Conservation (phyloP, 2,888 invertebrate genomes). For the Scaptodrosophila latifasciaeformis region DNA sequence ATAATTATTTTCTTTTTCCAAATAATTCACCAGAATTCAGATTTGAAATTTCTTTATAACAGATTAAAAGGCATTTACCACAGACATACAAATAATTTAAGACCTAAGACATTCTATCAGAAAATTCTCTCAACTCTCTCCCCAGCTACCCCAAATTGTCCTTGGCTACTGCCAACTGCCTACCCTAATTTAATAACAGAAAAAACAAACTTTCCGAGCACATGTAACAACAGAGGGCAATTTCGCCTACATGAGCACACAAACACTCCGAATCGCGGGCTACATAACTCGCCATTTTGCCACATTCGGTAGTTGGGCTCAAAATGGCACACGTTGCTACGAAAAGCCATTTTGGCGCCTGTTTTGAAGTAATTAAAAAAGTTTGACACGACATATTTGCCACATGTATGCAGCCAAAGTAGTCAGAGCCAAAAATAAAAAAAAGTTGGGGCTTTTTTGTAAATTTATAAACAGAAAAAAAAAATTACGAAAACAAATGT, state of each 20-base stretch:
- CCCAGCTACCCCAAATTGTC: too few species aligned
- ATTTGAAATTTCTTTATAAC: too few species aligned
- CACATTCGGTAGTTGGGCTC: neutral
- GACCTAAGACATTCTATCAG: too few species aligned
- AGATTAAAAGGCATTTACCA: neutral
- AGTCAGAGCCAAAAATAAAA: slow-evolving; percentile 15
- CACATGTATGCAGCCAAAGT: slow-evolving; percentile 2
- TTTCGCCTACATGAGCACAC: neutral
- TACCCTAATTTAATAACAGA: slow-evolving; percentile 1
- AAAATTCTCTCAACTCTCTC: too few species aligned
- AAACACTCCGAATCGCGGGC: too few species aligned
- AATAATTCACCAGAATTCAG: too few species aligned
- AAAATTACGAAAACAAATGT: too few species aligned
- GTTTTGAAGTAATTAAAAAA: slow-evolving; percentile 46
- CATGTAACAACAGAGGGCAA: slow-evolving; percentile 14
- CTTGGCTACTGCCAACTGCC: too few species aligned
- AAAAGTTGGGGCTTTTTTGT: neutral
- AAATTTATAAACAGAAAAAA: slow-evolving; percentile 1
- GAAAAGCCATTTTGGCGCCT: neutral
- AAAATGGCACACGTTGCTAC: neutral
- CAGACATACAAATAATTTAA: too few species aligned
- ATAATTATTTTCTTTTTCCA: too few species aligned
- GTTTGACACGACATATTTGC: slow-evolving; percentile 20
- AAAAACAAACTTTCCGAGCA: slow-evolving; percentile 27
- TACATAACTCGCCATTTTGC: neutral